Evolutionary conservation across 2,888 invertebrate genomes (phyloP).

Genomic region (Drosophila mercatorum): DNA sequence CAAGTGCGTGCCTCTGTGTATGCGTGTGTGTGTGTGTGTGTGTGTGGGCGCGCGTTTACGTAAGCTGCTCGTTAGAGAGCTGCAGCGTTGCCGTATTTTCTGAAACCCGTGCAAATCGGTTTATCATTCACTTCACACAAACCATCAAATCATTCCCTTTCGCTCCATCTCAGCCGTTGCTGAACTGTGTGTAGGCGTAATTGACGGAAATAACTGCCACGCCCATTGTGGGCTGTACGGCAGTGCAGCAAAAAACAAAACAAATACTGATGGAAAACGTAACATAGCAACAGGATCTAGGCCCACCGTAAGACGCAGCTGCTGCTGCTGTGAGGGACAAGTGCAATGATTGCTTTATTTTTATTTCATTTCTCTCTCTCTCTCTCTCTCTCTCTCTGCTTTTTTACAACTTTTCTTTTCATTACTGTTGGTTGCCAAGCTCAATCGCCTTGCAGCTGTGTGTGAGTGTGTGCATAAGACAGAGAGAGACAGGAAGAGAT

Average conservation of each 20-base stretch:
- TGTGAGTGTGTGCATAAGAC: not conserved
- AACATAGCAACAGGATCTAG: slow-evolving; percentile 63
- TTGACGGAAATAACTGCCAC: slow-evolving; percentile 80
- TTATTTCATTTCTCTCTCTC: slow-evolving; percentile 28
- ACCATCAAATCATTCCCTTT: slow-evolving; percentile 22
- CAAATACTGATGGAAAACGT: slow-evolving; percentile 39
- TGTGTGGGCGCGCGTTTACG: not conserved
- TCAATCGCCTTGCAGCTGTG: slow-evolving; percentile 31
- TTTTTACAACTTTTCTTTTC: slow-evolving; percentile 61
- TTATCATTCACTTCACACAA: slow-evolving; percentile 56
- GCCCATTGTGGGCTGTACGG: slow-evolving; percentile 70
- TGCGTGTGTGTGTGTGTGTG: slow-evolving; percentile 2
- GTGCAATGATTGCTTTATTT: slow-evolving; percentile 72
- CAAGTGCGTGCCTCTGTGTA: not conserved
- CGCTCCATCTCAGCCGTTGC: slow-evolving; percentile 1
- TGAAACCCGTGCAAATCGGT: slow-evolving; percentile 48
- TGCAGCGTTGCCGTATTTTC: slow-evolving; percentile 58
- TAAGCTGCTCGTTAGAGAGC: slow-evolving; percentile 1
- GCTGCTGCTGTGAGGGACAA: slow-evolving; percentile 42
- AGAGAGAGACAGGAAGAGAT: not conserved
- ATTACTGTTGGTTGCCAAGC: slow-evolving; percentile 61
- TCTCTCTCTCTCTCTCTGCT: slow-evolving; percentile 22
- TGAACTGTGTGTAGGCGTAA: slow-evolving; percentile 62
- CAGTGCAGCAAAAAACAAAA: slow-evolving; percentile 32
- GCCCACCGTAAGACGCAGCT: slow-evolving; percentile 8